A percentile compares a stretch with the other conserved stretches of the same genome.
phyloP scores from a whole-genome alignment of 2,113 vertebrate species.

The Mungos mungo region DNA sequence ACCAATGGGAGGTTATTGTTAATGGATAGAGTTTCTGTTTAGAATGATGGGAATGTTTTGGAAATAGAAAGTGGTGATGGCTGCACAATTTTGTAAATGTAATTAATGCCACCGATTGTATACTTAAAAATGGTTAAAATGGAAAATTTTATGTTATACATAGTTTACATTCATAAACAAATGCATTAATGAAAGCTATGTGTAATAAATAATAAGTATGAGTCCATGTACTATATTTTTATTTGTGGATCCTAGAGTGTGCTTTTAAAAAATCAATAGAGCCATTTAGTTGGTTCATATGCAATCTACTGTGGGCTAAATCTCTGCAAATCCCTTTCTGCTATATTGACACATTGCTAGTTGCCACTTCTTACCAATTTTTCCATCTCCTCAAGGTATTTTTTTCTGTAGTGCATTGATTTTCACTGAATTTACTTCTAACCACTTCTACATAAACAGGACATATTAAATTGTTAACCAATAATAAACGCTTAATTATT shows the following conservation, averaged over 20 bases:
- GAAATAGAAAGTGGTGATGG: neutral
- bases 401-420: conserved; percentile 39
- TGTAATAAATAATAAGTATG: conserved; percentile 42
- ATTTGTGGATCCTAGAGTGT: conserved; percentile 11
- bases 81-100: neutral
- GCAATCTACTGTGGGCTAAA: neutral
- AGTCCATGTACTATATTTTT: neutral
- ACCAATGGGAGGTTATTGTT: neutral
- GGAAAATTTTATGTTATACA: neutral
- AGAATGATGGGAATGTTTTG: neutral
- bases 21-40: neutral
- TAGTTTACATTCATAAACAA: neutral
- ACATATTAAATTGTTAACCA: conserved; percentile 41
- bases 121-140: neutral
- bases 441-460: neutral
- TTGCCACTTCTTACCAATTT: neutral
- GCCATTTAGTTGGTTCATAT: neutral
- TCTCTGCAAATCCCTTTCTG: neutral
- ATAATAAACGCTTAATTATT: neutral
- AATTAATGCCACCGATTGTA: neutral
- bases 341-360: neutral
- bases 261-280: conserved; percentile 18
- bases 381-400: neutral
- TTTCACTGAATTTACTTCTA: conserved; percentile 41
- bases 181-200: neutral